Conservation (phyloP, 1,140 invertebrate species). For the Drosophila kohkoa region DNA sequence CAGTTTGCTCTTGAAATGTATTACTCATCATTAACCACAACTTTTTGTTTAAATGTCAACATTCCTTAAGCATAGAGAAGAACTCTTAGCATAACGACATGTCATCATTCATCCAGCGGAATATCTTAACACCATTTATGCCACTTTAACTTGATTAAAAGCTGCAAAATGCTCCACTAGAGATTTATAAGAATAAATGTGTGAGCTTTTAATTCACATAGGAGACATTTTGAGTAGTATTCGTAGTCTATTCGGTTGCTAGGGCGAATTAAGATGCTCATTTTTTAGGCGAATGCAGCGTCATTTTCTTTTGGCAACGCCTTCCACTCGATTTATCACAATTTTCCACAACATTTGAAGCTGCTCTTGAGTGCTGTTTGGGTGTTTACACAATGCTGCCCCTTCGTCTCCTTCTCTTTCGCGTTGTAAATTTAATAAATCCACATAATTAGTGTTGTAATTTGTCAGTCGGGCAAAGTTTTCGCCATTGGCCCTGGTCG, state of each 20-base stretch:
- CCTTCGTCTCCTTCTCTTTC: background rate
- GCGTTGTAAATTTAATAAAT: slow-evolving; percentile 42
- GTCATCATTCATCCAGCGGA: background rate
- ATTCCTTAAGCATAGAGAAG: background rate
- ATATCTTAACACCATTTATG: slow-evolving; percentile 4
- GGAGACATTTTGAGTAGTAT: background rate
- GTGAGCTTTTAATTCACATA: slow-evolving; percentile 11
- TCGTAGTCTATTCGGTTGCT: background rate
- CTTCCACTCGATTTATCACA: slow-evolving; percentile 19
- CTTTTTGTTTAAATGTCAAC: background rate
- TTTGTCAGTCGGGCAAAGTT: slow-evolving; percentile 46
- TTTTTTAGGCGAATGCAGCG: slow-evolving; percentile 15
- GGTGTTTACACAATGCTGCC: background rate
- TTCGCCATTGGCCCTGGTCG: background rate
- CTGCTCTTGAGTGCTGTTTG: background rate
- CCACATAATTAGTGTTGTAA: slow-evolving; percentile 56
- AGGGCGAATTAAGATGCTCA: slow-evolving; percentile 12
- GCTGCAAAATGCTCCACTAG: background rate
- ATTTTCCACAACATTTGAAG: slow-evolving; percentile 16
- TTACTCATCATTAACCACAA: no score
- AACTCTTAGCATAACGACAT: background rate
- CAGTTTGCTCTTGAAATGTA: no score
- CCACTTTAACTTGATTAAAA: slow-evolving; percentile 7
- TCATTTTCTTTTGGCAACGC: slow-evolving; percentile 5
- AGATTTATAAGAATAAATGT: slow-evolving; percentile 17